A percentile compares a stretch with the other conserved stretches of the same genome.
These are phyloP conservation scores for Empidonax traillii DNA, from an alignment of 2,113 vertebrate species.

Conservation along the genomic window DNA sequence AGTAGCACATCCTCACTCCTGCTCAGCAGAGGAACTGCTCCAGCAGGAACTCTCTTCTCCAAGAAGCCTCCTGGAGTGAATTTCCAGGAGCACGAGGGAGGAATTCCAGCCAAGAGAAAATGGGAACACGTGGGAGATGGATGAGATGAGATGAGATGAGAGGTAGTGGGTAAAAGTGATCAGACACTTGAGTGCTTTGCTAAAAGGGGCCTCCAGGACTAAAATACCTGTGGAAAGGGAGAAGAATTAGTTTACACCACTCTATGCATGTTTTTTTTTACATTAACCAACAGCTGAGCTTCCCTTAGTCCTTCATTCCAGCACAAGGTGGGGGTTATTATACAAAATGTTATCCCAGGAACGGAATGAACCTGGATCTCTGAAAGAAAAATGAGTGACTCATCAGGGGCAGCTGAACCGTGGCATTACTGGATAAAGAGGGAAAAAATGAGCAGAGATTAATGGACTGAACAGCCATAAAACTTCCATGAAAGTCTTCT, in stretches of 20 bases:
- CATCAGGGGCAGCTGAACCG: background rate
- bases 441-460: background rate
- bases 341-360: background rate
- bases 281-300: background rate
- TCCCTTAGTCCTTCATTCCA: background rate
- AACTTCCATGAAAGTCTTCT: slow-evolving; percentile 14
- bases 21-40: background rate
- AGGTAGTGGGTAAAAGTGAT: background rate
- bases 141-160: background rate
- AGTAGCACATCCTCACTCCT: background rate
- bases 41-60: background rate
- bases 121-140: background rate
- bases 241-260: background rate
- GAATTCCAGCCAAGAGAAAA: background rate
- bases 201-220: background rate
- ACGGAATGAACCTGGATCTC: background rate
- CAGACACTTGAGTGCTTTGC: background rate
- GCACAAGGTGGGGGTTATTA: background rate
- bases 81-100: background rate
- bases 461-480: slow-evolving; percentile 6
- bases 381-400: background rate
- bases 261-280: accelerated
- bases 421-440: background rate
- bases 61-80: background rate
- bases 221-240: background rate